phyloP scores from a whole-genome alignment of 2,888 invertebrate species.

The Acronicta leporina region DNA sequence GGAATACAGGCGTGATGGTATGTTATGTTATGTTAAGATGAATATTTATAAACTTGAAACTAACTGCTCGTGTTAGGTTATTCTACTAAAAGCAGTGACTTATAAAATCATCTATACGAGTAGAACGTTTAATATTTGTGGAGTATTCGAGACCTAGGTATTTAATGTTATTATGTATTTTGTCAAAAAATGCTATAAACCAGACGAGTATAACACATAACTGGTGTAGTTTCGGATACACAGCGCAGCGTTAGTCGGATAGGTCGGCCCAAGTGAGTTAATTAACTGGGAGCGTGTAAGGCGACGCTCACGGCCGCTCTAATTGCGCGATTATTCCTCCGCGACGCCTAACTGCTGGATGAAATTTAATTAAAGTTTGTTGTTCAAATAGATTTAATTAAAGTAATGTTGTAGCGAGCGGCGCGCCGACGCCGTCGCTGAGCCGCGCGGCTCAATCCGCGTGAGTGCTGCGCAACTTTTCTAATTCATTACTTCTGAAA shows the following conservation, averaged over 20 bases:
- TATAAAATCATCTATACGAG: background rate
- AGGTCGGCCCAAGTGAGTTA: slow-evolving; percentile 87
- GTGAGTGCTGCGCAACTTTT: slow-evolving; percentile 89
- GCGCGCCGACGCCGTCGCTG: slow-evolving; percentile 75
- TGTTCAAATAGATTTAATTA: slow-evolving; percentile 90
- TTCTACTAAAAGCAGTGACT: background rate
- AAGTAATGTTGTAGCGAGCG: slow-evolving; percentile 88
- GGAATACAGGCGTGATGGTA: no score
- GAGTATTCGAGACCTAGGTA: background rate
- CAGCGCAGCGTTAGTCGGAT: slow-evolving; percentile 67
- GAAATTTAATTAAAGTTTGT: slow-evolving; percentile 90
- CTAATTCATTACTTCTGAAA: slow-evolving; percentile 89
- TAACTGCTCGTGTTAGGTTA: slow-evolving; percentile 5
- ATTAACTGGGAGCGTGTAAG: slow-evolving; percentile 88
- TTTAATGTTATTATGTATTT: background rate
- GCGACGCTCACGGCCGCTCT: slow-evolving; percentile 89
- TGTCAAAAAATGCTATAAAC: slow-evolving; percentile 30
- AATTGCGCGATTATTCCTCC: slow-evolving; percentile 89
- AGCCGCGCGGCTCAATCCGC: slow-evolving; percentile 84
- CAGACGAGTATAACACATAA: slow-evolving; percentile 36
- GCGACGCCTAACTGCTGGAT: slow-evolving; percentile 89
- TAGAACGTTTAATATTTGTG: background rate
- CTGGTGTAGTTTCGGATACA: slow-evolving; percentile 61
- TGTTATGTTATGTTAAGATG: no score
- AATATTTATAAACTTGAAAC: background rate